A percentile compares a stretch with the other conserved stretches of the same genome.
Conservation (phyloP, 2,888 invertebrate species). For the Chamaedrilus cognettii region DNA sequence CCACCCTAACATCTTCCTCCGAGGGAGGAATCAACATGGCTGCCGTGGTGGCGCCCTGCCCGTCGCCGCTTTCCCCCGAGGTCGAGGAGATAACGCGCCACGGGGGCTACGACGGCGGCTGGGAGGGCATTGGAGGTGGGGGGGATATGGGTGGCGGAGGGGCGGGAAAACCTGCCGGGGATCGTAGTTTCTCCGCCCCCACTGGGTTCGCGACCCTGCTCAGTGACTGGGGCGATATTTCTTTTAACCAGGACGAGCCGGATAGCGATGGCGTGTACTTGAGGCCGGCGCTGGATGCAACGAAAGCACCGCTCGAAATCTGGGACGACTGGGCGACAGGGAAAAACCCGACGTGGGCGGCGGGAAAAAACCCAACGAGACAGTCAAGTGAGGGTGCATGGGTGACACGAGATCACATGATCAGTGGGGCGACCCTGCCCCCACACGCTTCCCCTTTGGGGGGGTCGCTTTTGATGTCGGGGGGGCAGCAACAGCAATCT, state of each 20-base stretch:
- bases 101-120: no score
- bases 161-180: no score
- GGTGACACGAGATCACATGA: slow-evolving; percentile 29
- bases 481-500: no score
- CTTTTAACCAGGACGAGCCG: not conserved
- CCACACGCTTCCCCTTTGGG: not conserved
- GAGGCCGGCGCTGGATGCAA: not conserved
- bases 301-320: not conserved
- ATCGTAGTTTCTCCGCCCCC: slow-evolving; percentile 1
- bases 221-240: not conserved
- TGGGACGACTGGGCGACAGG: not conserved
- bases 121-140: no score
- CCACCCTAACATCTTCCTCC: not conserved
- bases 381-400: slow-evolving; percentile 8
- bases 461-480: no score
- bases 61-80: slow-evolving; percentile 1
- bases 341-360: not conserved
- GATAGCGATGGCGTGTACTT: not conserved
- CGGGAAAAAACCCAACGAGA: not conserved
- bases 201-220: not conserved
- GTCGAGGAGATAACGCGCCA: not conserved
- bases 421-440: slow-evolving; percentile 23
- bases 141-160: not conserved
- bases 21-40: not conserved
- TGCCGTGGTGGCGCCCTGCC: not conserved